A percentile compares a stretch with the other conserved stretches of the same genome.
Conservation (phyloP, 2,888 invertebrate species). For the Crocallis elinguaria region DNA sequence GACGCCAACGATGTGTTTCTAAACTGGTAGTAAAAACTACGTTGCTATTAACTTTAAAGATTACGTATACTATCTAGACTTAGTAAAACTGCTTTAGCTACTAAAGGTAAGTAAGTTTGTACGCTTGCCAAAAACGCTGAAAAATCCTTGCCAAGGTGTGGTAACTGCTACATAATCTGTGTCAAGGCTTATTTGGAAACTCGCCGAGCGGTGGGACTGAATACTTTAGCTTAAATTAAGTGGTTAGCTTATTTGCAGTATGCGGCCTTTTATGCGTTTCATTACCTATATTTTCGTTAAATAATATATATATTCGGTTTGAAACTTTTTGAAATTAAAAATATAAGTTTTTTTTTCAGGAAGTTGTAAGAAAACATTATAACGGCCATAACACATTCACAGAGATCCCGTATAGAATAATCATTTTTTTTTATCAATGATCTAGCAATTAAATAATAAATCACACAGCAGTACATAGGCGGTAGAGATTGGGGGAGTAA, state of each 20-base stretch:
- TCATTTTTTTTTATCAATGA: too few relatives aligned
- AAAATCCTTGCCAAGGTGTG: slow-evolving; percentile 11
- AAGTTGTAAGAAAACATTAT: too few relatives aligned
- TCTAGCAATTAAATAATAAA: too few relatives aligned
- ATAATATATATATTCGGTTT: too few relatives aligned
- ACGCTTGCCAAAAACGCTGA: background rate
- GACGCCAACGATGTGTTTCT: too few relatives aligned
- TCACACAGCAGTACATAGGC: too few relatives aligned
- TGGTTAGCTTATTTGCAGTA: slow-evolving; percentile 25
- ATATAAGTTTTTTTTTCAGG: too few relatives aligned
- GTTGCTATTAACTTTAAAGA: background rate
- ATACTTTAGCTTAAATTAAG: slow-evolving; percentile 23
- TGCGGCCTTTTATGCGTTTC: background rate
- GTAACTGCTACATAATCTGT: slow-evolving; percentile 25
- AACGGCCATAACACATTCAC: too few relatives aligned
- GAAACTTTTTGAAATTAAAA: too few relatives aligned
- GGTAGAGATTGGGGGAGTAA: too few relatives aligned
- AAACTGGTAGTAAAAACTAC: background rate
- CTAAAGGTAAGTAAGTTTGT: slow-evolving; percentile 5
- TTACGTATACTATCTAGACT: background rate
- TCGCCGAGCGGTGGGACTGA: slow-evolving; percentile 19
- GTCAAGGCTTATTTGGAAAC: slow-evolving; percentile 9
- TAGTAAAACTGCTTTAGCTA: background rate
- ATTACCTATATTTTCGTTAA: too few relatives aligned
- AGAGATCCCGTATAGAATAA: too few relatives aligned